A percentile compares a stretch with the other conserved stretches of the same genome.
These are phyloP conservation scores for Bombus superbus DNA, from an alignment of 1,140 invertebrate genomes.

Conservation along the genomic window DNA sequence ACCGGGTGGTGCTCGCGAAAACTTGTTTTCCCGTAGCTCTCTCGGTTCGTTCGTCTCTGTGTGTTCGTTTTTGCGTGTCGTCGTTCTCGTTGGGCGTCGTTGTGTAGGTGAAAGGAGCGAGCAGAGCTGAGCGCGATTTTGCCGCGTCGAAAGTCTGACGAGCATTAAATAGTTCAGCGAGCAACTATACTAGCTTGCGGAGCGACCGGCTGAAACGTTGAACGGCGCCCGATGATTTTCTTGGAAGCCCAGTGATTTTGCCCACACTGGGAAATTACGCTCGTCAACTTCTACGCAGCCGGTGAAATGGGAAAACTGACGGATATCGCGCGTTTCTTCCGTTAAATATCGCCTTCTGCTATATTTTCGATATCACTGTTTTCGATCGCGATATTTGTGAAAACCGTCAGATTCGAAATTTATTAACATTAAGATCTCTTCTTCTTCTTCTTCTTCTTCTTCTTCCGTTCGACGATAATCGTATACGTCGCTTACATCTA, in stretches of 20 bases:
- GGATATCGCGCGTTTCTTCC: not conserved
- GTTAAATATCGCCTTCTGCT: not conserved
- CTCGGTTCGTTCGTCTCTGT: not conserved
- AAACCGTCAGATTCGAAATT: not conserved
- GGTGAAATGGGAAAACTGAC: not conserved
- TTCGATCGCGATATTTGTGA: not conserved
- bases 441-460: not conserved
- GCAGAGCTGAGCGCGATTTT: not conserved
- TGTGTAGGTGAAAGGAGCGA: conserved; percentile 6
- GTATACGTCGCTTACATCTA: too few relatives aligned
- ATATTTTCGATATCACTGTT: not conserved
- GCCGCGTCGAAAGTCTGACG: conserved; percentile 33
- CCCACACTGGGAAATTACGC: not conserved
- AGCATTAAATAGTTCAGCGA: conserved; percentile 29
- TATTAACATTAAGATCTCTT: not conserved
- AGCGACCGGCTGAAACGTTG: conserved; percentile 5
- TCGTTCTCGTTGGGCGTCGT: not conserved
- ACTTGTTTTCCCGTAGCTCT: not conserved
- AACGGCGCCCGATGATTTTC: conserved; percentile 8
- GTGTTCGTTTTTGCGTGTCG: not conserved
- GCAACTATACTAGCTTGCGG: not conserved
- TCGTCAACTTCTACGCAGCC: not conserved
- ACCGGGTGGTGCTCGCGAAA: not conserved
- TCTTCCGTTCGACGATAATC: not conserved
- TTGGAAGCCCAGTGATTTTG: not conserved